A percentile compares a stretch with the other conserved stretches of the same genome.
Conservation (phyloP, 2,797 vertebrate genomes). For the Esox lucius region DNA sequence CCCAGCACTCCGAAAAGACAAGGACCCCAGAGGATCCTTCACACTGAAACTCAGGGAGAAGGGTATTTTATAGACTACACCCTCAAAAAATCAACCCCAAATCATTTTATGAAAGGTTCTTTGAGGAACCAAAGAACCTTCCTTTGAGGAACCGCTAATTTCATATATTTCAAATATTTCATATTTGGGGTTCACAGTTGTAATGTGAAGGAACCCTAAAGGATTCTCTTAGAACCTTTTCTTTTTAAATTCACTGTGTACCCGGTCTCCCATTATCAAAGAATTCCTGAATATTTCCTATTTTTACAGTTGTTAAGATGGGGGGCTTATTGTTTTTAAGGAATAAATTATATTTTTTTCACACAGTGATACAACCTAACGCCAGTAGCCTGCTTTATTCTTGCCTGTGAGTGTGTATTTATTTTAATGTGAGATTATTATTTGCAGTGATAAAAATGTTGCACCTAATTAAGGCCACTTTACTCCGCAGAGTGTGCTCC, state of each 20-base stretch:
- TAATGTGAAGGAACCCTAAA: too few relatives aligned
- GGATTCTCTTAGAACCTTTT: background rate
- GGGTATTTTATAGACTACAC: too few relatives aligned
- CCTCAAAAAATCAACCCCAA: too few relatives aligned
- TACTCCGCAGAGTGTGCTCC: constrained; percentile 12
- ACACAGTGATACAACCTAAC: background rate
- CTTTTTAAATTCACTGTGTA: too few relatives aligned
- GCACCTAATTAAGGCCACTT: background rate
- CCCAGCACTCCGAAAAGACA: too few relatives aligned
- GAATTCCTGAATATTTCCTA: constrained; percentile 41
- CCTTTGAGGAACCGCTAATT: too few relatives aligned
- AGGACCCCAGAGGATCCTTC: too few relatives aligned
- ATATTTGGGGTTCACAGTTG: too few relatives aligned
- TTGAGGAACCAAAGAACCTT: too few relatives aligned
- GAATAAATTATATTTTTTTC: background rate
- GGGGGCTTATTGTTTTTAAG: constrained; percentile 13
- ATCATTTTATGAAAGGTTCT: too few relatives aligned
- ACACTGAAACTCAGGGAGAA: too few relatives aligned
- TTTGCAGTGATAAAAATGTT: constrained; percentile 16
- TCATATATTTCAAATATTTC: too few relatives aligned
- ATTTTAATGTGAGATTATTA: constrained; percentile 5
- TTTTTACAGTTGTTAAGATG: background rate
- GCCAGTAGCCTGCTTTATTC: background rate
- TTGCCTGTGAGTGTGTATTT: constrained; percentile 13
- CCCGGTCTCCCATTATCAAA: constrained; percentile 27